These are phyloP conservation scores for Plagiodera versicolora DNA, from an alignment of 2,888 invertebrate genomes.

Conservation along the genomic window DNA sequence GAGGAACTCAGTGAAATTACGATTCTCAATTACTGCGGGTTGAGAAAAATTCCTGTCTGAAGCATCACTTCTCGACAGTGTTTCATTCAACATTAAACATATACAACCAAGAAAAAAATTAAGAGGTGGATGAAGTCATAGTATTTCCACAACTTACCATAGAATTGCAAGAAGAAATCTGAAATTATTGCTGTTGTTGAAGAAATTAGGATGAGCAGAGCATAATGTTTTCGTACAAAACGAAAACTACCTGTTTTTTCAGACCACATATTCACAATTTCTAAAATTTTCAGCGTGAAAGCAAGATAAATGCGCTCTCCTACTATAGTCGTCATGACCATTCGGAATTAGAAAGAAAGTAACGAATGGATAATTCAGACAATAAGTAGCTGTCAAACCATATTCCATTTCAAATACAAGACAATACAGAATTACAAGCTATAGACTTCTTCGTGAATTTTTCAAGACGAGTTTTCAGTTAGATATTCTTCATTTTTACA, in stretches of 20 bases:
- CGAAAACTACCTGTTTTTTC: conserved; percentile 2
- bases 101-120: no score
- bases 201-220: conserved; percentile 12
- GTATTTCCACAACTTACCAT: conserved; percentile 17
- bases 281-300: conserved; percentile 23
- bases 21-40: no score
- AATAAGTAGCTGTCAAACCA: neutral
- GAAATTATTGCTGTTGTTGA: conserved; percentile 16
- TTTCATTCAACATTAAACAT: no score
- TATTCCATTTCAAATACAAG: neutral
- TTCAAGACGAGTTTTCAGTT: no score
- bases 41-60: no score
- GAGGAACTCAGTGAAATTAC: no score
- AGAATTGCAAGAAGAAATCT: conserved; percentile 18
- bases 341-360: neutral
- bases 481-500: no score
- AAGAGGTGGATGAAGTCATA: no score
- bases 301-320: conserved; percentile 17
- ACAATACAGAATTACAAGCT: no score
- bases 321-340: neutral
- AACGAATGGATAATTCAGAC: neutral
- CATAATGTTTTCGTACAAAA: conserved; percentile 19
- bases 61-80: no score
- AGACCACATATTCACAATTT: conserved; percentile 27
- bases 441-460: no score